Evolutionary conservation across 2,888 invertebrate species (phyloP).

Genomic region (Anoncus sp.): DNA sequence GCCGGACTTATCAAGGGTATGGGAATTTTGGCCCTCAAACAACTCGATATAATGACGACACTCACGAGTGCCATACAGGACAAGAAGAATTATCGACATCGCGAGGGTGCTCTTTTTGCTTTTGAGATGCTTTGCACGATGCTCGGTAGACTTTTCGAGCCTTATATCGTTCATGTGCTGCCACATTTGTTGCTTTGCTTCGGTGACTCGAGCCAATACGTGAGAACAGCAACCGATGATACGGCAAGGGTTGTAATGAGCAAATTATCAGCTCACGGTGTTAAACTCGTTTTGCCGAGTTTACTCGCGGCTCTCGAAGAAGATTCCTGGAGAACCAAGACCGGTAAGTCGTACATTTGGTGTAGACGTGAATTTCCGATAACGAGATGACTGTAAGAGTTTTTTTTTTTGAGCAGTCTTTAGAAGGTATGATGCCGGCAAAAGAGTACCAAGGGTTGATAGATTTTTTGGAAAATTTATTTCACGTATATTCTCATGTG

Average conservation of each 20-base stretch:
- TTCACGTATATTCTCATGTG: too few relatives aligned
- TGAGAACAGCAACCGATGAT: slow-evolving; percentile 98
- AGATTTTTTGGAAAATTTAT: too few relatives aligned
- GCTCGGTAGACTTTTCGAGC: slow-evolving; percentile 98
- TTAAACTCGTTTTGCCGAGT: slow-evolving; percentile 97
- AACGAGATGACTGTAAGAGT: neutral
- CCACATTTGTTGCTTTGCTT: slow-evolving; percentile 98
- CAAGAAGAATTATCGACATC: slow-evolving; percentile 96
- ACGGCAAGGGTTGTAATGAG: slow-evolving; percentile 98
- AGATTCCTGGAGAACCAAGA: slow-evolving; percentile 99
- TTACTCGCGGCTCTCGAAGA: slow-evolving; percentile 97
- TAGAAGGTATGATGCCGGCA: too few relatives aligned
- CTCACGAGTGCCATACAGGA: slow-evolving; percentile 97
- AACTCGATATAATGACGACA: slow-evolving; percentile 97
- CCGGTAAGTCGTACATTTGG: slow-evolving; percentile 84
- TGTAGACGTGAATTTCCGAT: neutral
- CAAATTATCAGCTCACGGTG: slow-evolving; percentile 98
- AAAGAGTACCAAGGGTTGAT: too few relatives aligned
- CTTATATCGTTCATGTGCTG: slow-evolving; percentile 98
- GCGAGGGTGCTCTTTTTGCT: slow-evolving; percentile 98
- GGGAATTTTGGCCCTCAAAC: slow-evolving; percentile 97
- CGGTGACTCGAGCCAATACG: slow-evolving; percentile 97
- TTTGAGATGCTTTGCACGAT: slow-evolving; percentile 98
- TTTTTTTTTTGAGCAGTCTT: neutral
- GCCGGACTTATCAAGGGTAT: slow-evolving; percentile 99